phyloP scores from a whole-genome alignment of 2,888 invertebrate species.

The Caenorhabditis doughertyi region DNA sequence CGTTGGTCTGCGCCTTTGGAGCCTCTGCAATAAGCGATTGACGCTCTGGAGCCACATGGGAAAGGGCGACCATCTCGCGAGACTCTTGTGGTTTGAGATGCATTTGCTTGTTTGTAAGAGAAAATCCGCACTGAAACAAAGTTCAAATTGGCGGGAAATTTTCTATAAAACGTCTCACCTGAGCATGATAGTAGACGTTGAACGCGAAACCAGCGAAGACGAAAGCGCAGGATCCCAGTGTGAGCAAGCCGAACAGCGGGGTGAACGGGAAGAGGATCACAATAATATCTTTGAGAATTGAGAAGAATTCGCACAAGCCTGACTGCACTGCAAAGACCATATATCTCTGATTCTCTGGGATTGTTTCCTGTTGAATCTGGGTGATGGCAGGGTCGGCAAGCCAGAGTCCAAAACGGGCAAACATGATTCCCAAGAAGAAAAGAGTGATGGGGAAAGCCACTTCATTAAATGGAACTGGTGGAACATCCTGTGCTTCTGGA shows the following conservation, averaged over 20 bases:
- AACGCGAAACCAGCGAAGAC: conserved; percentile 69
- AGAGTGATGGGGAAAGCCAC: conserved; percentile 69
- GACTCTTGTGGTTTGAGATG: background rate
- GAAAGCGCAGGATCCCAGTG: conserved; percentile 65
- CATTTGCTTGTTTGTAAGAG: conserved; percentile 23
- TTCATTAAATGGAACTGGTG: conserved; percentile 21
- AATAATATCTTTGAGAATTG: conserved; percentile 73
- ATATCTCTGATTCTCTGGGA: conserved; percentile 74
- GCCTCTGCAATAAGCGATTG: conserved; percentile 25
- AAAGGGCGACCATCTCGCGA: background rate
- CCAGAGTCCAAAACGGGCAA: conserved; percentile 78
- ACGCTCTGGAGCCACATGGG: conserved; percentile 2
- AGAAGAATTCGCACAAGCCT: conserved; percentile 75
- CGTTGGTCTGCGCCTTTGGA: background rate
- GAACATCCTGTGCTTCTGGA: conserved; percentile 30
- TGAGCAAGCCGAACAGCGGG: conserved; percentile 69
- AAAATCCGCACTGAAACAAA: conserved; percentile 46
- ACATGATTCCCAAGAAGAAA: conserved; percentile 80
- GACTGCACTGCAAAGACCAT: conserved; percentile 75
- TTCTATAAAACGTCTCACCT: conserved; percentile 40
- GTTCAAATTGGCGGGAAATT: background rate
- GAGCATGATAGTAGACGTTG: conserved; percentile 67
- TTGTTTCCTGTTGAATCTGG: conserved; percentile 78
- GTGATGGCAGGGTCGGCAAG: conserved; percentile 78
- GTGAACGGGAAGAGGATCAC: conserved; percentile 71